Percentiles rank a stretch among this genome's conserved stretches.
Evolutionary conservation across 2,113 vertebrate species (phyloP).

Genomic region (Gymnarchus niloticus): DNA sequence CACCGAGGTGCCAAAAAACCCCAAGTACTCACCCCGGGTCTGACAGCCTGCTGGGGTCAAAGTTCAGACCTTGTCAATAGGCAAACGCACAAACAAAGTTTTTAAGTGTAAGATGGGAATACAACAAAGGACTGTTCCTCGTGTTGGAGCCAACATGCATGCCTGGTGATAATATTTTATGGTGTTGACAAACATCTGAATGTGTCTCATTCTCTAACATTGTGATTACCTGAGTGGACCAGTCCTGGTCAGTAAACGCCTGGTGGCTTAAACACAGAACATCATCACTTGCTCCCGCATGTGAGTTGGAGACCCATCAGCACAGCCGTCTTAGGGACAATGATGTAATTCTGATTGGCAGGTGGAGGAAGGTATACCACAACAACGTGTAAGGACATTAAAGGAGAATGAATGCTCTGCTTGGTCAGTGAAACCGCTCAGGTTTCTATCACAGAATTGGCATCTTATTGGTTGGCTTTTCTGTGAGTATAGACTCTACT

Average conservation of each 20-base stretch:
- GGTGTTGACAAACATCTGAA: constrained; percentile 52
- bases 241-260: constrained; percentile 12
- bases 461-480: neutral
- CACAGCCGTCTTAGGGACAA: constrained; percentile 7
- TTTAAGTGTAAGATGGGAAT: constrained; percentile 38
- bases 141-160: constrained; percentile 68
- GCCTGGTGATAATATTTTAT: constrained; percentile 67
- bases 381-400: neutral
- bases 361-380: neutral
- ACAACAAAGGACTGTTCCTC: constrained; percentile 37
- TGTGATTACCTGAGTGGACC: constrained; percentile 44
- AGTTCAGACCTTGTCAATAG: constrained; percentile 37
- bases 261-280: neutral
- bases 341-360: neutral
- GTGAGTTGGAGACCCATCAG: constrained; percentile 11
- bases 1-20: constrained; percentile 95
- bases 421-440: neutral
- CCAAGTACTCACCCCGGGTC: constrained; percentile 86
- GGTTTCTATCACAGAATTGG: neutral
- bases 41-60: constrained; percentile 51
- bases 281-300: neutral
- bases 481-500: constrained; percentile 1
- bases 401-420: neutral
- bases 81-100: constrained; percentile 31
- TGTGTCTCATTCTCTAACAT: constrained; percentile 62